Evolutionary conservation across 2,797 vertebrate species (phyloP).

Genomic region (Ptychadena robeensis): DNA sequence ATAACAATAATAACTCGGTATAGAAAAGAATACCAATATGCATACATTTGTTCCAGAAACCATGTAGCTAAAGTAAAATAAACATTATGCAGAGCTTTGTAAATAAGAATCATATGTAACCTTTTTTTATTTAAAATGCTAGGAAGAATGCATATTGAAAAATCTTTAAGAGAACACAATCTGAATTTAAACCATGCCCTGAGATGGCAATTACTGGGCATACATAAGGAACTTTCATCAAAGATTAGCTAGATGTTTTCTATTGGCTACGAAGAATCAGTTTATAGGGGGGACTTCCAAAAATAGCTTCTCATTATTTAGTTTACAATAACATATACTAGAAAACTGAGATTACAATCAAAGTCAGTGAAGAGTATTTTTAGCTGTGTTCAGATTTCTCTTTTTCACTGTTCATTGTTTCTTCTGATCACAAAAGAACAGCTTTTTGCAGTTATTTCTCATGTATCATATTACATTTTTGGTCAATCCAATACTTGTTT

Average conservation of each 20-base stretch:
- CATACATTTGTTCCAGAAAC: too few species aligned
- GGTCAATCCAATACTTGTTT: conserved; percentile 35
- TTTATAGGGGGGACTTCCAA: background rate
- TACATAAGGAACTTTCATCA: too few species aligned
- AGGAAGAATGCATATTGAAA: too few species aligned
- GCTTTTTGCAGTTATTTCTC: conserved; percentile 9
- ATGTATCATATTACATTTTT: conserved; percentile 23
- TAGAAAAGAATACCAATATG: too few species aligned
- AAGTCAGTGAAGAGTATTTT: background rate
- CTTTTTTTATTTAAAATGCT: too few species aligned
- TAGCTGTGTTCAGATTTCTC: background rate
- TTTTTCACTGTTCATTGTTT: background rate
- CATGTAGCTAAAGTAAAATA: too few species aligned
- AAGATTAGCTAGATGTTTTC: background rate
- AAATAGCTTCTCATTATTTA: background rate
- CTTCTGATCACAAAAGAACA: background rate
- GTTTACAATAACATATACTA: background rate
- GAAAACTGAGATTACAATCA: background rate
- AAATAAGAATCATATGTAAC: too few species aligned
- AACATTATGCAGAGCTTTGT: too few species aligned
- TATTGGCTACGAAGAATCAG: background rate
- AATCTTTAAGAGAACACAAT: too few species aligned
- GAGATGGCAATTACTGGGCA: too few species aligned
- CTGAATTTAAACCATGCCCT: too few species aligned
- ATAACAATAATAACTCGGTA: too few species aligned